phyloP scores from a whole-genome alignment of 35 echinoderm and acorn worm genomes.

The Anneissia japonica region DNA sequence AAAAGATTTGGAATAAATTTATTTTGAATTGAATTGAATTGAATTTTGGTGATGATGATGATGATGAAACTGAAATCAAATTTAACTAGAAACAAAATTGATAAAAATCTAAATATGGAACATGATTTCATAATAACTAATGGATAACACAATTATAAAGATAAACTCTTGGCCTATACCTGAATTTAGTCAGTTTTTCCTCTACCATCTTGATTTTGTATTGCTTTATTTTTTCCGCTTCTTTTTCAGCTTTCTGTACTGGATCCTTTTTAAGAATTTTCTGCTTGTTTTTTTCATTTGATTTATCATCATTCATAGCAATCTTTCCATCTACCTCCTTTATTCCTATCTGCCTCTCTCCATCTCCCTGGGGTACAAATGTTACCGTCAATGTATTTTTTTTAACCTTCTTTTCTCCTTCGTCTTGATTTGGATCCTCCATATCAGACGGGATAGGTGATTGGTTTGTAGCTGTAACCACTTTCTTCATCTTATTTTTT shows the following conservation, averaged over 20 bases:
- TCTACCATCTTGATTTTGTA: background rate
- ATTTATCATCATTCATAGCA: background rate
- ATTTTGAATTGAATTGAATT: too few relatives aligned
- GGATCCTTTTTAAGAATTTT: background rate
- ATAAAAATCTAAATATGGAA: too few relatives aligned
- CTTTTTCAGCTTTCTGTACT: background rate
- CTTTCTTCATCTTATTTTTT: slow-evolving; percentile 8
- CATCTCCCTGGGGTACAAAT: background rate
- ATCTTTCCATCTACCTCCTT: background rate
- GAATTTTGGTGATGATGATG: too few relatives aligned
- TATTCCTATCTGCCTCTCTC: background rate
- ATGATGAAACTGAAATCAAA: too few relatives aligned
- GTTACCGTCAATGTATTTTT: background rate
- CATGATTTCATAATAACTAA: too few relatives aligned
- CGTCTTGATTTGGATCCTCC: background rate
- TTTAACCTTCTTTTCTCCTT: background rate
- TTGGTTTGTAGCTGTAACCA: background rate
- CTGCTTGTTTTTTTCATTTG: background rate
- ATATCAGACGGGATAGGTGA: background rate
- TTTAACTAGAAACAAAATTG: too few relatives aligned
- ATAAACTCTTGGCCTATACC: too few relatives aligned
- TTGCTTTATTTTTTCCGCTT: background rate
- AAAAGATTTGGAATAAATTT: too few relatives aligned
- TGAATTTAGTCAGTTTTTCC: background rate
- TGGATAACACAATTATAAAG: too few relatives aligned